Conservation (phyloP, 2,888 invertebrate genomes). For the Tuberolachnus salignus region DNA sequence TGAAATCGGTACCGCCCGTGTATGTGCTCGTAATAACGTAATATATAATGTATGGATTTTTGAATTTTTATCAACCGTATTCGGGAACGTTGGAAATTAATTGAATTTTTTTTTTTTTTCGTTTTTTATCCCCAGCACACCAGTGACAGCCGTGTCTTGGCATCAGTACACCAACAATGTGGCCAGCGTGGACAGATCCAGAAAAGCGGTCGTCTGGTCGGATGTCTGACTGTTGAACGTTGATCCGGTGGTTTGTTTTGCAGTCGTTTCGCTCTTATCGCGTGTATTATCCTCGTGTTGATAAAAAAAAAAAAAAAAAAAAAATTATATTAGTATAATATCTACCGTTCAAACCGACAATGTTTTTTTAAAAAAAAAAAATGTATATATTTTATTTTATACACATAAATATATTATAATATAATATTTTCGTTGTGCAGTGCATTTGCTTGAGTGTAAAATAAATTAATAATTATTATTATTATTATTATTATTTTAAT, state of each 20-base stretch:
- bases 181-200: constrained; percentile 82
- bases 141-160: constrained; percentile 88
- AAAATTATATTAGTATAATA: no score
- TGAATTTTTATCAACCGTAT: no score
- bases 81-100: background rate
- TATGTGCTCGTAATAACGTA: no score
- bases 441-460: constrained; percentile 1
- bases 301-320: no score
- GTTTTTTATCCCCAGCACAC: constrained; percentile 69
- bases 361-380: background rate
- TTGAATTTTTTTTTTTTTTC: background rate
- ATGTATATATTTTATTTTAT: constrained; percentile 16
- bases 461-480: background rate
- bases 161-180: constrained; percentile 81
- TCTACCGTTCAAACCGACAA: background rate
- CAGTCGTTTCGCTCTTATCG: background rate
- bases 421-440: background rate
- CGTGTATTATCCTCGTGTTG: background rate
- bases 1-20: no score
- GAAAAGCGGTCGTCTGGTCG: constrained; percentile 82
- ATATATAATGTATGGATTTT: no score
- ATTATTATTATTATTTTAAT: no score
- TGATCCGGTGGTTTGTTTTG: constrained; percentile 1
- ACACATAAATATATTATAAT: background rate
- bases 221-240: constrained; percentile 64